Percentiles rank a stretch among this genome's conserved stretches.
Evolutionary conservation across 2,888 invertebrate species (phyloP).

Genomic region (Xiphydria camelus): DNA sequence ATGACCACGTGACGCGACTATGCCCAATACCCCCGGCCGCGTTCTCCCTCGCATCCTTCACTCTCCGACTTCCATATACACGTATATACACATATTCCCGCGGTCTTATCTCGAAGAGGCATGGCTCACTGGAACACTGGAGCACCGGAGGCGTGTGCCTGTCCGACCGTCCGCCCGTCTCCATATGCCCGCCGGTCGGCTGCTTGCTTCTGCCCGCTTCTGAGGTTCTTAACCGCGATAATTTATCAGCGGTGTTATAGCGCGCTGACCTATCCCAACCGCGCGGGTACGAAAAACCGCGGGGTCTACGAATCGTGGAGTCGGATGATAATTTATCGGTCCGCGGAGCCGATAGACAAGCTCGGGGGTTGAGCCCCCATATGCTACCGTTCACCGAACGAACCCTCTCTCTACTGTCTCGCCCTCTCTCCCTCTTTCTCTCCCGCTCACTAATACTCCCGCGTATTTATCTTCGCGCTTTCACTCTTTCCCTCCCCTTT

Average conservation of each 20-base stretch:
- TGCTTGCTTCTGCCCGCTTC: neutral
- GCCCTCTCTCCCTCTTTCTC: slow-evolving; percentile 6
- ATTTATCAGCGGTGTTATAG: slow-evolving; percentile 24
- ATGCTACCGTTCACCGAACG: neutral
- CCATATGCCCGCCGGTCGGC: too few species aligned
- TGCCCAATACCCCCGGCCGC: slow-evolving; percentile 9
- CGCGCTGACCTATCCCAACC: neutral
- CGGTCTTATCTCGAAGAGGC: slow-evolving; percentile 17
- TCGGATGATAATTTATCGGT: neutral
- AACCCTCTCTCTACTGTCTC: slow-evolving; percentile 2
- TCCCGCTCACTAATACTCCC: too few species aligned
- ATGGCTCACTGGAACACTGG: slow-evolving; percentile 9
- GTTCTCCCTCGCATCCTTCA: slow-evolving; percentile 14
- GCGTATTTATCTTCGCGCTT: slow-evolving; percentile 11
- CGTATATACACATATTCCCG: slow-evolving; percentile 10
- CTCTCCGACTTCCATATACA: slow-evolving; percentile 15
- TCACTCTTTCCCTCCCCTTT: slow-evolving; percentile 4
- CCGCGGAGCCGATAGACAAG: slow-evolving; percentile 1
- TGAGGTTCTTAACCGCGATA: slow-evolving; percentile 15
- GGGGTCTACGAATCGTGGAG: neutral
- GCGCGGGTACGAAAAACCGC: neutral
- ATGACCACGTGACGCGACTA: slow-evolving; percentile 34
- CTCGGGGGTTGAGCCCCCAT: neutral
- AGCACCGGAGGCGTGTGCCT: slow-evolving; percentile 1
- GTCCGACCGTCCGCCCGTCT: neutral